Percentiles rank a stretch among this genome's conserved stretches.
Conservation (phyloP, 2,888 invertebrate genomes). For the Melolontha melolontha region DNA sequence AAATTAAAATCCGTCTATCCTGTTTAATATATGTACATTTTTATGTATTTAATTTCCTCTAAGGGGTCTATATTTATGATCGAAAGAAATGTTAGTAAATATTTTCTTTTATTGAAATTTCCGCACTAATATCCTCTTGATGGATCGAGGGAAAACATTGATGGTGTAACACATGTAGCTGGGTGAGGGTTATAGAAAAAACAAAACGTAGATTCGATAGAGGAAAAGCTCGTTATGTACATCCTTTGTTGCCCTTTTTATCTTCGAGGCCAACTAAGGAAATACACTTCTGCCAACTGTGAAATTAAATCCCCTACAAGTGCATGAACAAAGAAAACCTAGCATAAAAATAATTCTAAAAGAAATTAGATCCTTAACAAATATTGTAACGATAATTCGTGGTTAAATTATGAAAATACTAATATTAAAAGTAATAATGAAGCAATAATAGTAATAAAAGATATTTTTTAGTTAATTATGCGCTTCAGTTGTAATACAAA, state of each 20-base stretch:
- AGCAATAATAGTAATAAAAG: no score
- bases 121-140: constrained; percentile 57
- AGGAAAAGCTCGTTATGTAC: constrained; percentile 52
- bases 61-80: constrained; percentile 41
- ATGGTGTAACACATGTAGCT: constrained; percentile 56
- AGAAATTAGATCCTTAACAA: no score
- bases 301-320: constrained; percentile 11
- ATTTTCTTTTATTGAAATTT: constrained; percentile 59
- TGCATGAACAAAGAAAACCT: no score
- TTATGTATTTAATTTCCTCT: constrained; percentile 42
- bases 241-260: constrained; percentile 43
- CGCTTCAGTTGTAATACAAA: no score
- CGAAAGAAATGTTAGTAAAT: constrained; percentile 56
- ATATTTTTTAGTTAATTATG: no score
- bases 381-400: no score
- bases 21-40: constrained; percentile 10
- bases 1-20: neutral
- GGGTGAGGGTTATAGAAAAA: constrained; percentile 52
- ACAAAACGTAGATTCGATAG: constrained; percentile 49
- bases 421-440: no score
- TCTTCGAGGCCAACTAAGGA: neutral
- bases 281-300: constrained; percentile 2
- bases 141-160: constrained; percentile 48
- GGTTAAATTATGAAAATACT: no score
- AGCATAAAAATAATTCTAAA: no score